Evolutionary conservation across 2,113 vertebrate genomes (phyloP).

Genomic region (Esox niger): DNA sequence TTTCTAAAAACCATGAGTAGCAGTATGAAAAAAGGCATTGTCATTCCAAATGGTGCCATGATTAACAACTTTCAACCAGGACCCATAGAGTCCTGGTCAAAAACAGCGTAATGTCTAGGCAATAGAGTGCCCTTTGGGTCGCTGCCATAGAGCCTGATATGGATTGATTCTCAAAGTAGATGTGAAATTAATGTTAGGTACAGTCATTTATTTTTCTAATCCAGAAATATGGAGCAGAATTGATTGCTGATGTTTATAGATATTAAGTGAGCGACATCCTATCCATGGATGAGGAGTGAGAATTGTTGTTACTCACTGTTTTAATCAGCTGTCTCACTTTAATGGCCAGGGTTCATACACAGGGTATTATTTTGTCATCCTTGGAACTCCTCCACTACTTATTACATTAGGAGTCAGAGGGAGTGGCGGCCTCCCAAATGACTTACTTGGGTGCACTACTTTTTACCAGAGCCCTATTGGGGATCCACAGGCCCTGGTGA

Average conservation of each 20-base stretch:
- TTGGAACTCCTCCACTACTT: background rate
- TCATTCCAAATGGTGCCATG: background rate
- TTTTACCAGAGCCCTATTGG: too few species aligned
- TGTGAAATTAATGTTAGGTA: constrained; percentile 47
- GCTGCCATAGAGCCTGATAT: constrained; percentile 35
- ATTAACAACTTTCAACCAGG: constrained; percentile 47
- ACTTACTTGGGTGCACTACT: too few species aligned
- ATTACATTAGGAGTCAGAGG: background rate
- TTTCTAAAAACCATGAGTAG: too few species aligned
- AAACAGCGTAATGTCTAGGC: too few species aligned
- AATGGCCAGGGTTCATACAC: background rate
- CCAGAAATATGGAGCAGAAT: constrained; percentile 29
- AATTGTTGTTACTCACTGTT: background rate
- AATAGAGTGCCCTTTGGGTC: too few species aligned
- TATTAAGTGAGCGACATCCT: background rate
- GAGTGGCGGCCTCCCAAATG: background rate
- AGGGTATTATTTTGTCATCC: background rate
- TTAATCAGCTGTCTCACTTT: background rate
- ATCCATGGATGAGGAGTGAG: background rate
- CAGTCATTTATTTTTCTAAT: constrained; percentile 21
- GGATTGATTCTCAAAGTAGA: constrained; percentile 54
- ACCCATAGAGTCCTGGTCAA: too few species aligned
- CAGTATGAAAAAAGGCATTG: too few species aligned
- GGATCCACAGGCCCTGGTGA: too few species aligned
- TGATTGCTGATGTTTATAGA: background rate